Conservation (phyloP, 2,113 vertebrate genomes). For the Pseudopipra pipra region DNA sequence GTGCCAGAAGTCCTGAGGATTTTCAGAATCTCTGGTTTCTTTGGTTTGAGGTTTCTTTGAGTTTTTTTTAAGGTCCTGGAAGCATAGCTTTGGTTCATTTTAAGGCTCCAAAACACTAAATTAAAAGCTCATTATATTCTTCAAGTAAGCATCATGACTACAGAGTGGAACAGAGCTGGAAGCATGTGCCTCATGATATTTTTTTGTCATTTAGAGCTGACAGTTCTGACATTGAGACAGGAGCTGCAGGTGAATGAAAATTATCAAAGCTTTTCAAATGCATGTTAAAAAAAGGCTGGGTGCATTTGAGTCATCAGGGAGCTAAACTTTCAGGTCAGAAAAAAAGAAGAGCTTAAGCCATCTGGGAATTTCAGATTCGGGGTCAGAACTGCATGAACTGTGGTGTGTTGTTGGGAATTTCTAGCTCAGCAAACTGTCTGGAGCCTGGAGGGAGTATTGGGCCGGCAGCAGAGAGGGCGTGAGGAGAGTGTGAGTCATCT, state of each 20-base stretch:
- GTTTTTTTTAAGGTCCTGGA: background rate
- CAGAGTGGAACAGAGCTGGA: background rate
- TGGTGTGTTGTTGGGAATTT: conserved; percentile 24
- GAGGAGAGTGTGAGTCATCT: conserved; percentile 44
- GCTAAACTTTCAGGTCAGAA: background rate
- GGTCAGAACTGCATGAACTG: background rate
- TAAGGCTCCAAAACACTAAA: background rate
- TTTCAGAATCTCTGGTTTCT: background rate
- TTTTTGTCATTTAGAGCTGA: background rate
- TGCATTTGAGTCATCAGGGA: background rate
- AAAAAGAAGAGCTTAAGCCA: background rate
- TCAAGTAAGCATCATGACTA: background rate
- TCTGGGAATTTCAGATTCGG: background rate
- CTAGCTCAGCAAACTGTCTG: conserved; percentile 46
- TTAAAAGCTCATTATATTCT: background rate
- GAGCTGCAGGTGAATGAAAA: conserved; percentile 3
- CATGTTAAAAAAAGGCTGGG: background rate
- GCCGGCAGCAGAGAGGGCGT: background rate
- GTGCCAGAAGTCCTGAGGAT: background rate
- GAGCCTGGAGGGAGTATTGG: background rate
- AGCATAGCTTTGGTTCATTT: background rate
- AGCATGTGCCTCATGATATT: fast-evolving
- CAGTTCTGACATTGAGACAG: background rate
- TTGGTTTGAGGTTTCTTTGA: background rate
- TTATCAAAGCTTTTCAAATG: background rate